Evolutionary conservation across 2,888 invertebrate genomes (phyloP).

Genomic region (Eudasyphora cyanicolor): DNA sequence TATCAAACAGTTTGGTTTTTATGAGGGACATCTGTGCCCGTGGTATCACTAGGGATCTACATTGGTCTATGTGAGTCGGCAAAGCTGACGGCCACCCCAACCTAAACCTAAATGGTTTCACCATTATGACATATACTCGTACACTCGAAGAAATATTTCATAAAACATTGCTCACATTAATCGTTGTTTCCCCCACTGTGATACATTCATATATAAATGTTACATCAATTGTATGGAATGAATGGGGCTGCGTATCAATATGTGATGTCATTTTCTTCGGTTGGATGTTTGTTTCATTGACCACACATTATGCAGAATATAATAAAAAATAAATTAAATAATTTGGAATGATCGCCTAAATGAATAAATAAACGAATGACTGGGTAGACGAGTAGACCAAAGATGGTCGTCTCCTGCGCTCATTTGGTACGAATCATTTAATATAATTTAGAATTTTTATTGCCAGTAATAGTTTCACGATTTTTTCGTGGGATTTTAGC

Average conservation of each 20-base stretch:
- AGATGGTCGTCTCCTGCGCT: background rate
- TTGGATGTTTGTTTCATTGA: no score
- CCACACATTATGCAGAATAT: background rate
- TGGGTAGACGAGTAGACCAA: background rate
- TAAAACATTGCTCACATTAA: no score
- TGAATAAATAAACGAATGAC: background rate
- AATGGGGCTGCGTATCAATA: background rate
- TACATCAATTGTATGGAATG: background rate
- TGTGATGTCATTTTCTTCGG: background rate
- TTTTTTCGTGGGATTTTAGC: background rate
- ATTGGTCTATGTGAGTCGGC: no score
- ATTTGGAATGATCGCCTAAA: background rate
- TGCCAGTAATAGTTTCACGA: background rate
- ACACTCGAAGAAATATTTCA: no score
- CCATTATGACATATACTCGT: no score
- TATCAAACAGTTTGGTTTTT: no score
- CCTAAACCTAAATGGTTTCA: no score
- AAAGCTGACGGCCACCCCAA: no score
- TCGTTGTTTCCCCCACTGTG: no score
- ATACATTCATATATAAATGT: background rate
- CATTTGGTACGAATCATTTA: background rate
- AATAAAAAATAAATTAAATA: background rate
- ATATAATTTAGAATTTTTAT: slow-evolving; percentile 1
- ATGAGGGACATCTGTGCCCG: no score
- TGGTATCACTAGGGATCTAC: no score